Percentiles rank a stretch among this genome's conserved stretches.
Evolutionary conservation across 2,113 vertebrate genomes (phyloP).

Genomic region (Myotis brandtii): DNA sequence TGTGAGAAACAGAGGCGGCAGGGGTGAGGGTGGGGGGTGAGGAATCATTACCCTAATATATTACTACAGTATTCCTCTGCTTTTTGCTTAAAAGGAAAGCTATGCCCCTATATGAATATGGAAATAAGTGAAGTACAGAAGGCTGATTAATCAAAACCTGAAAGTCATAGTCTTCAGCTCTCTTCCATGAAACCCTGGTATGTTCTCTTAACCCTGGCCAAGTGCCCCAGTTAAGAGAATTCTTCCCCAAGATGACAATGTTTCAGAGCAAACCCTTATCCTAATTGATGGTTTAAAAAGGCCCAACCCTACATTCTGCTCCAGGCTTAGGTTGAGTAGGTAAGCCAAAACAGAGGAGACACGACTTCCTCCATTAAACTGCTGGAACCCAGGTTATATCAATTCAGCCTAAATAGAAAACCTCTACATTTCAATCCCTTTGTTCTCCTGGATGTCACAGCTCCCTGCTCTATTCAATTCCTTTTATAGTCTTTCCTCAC

Average conservation of each 20-base stretch:
- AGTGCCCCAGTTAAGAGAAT: conserved; percentile 46
- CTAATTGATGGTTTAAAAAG: conserved; percentile 54
- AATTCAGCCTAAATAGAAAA: conserved; percentile 78
- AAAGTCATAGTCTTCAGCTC: conserved; percentile 16
- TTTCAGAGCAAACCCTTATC: conserved; percentile 51
- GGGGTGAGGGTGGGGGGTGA: background rate
- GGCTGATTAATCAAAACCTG: conserved; percentile 39
- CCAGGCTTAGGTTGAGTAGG: conserved; percentile 51
- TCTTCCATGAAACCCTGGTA: conserved; percentile 15
- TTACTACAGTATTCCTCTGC: background rate
- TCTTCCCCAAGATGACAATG: conserved; percentile 44
- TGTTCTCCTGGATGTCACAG: conserved; percentile 82
- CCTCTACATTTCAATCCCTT: conserved; percentile 81
- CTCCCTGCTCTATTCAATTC: conserved; percentile 85
- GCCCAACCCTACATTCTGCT: background rate
- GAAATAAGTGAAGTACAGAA: background rate
- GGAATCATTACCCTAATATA: background rate
- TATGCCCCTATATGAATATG: background rate
- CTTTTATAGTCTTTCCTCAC: conserved; percentile 85
- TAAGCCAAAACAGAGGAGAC: conserved; percentile 58
- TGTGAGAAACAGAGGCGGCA: background rate
- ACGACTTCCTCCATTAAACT: conserved; percentile 61
- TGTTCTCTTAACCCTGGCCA: conserved; percentile 61
- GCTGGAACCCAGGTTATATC: conserved; percentile 71
- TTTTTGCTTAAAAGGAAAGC: conserved; percentile 16